Evolutionary conservation across 2,113 vertebrate genomes (phyloP).

Genomic region (Atherinomorus stipes): DNA sequence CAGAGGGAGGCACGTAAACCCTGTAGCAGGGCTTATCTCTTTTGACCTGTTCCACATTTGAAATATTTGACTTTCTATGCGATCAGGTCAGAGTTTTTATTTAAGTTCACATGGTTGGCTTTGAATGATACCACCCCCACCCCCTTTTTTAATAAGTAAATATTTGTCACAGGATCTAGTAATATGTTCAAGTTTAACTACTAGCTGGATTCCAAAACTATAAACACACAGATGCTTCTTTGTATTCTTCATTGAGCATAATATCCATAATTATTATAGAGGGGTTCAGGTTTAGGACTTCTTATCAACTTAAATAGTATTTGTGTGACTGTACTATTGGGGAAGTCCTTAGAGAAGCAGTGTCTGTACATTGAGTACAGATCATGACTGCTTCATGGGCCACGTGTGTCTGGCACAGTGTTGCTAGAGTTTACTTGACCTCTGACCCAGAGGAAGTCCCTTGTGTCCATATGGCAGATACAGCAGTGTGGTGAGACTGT

Average conservation of each 20-base stretch:
- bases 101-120: not conserved
- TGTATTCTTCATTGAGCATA: not conserved
- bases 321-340: conserved; percentile 30
- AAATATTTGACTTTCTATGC: conserved; percentile 34
- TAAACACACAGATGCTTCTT: not conserved
- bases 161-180: not conserved
- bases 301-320: not conserved
- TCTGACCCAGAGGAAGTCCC: conserved; percentile 52
- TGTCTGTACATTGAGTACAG: conserved; percentile 21
- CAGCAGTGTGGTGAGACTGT: conserved; percentile 33
- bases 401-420: conserved; percentile 35
- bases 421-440: conserved; percentile 66
- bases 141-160: not conserved
- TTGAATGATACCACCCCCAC: not conserved
- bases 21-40: too few relatives aligned
- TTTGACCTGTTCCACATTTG: conserved; percentile 46
- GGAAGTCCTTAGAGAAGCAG: conserved; percentile 32
- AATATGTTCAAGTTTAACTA: not conserved
- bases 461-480: conserved; percentile 51
- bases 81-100: conserved; percentile 4
- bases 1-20: not conserved
- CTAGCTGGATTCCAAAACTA: not conserved
- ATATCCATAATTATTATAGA: conserved; percentile 25
- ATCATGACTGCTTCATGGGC: conserved; percentile 21
- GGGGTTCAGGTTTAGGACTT: not conserved